phyloP scores from a whole-genome alignment of 2,113 vertebrate genomes.

The Odontophorus gujanensis region DNA sequence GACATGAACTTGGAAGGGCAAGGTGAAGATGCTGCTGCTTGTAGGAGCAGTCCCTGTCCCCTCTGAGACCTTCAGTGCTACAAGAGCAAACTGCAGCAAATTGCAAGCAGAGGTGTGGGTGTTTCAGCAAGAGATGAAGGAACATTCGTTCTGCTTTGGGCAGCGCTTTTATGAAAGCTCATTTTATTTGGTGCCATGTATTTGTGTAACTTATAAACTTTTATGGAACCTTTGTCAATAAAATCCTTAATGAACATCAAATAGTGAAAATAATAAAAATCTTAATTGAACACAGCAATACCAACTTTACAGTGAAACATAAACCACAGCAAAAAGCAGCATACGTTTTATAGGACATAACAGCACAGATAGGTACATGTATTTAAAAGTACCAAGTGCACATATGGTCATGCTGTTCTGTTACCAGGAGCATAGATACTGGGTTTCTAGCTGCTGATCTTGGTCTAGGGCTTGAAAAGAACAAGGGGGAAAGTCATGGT shows the following conservation, averaged over 20 bases:
- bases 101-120: not conserved
- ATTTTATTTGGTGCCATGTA: not conserved
- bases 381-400: not conserved
- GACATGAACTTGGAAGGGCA: not conserved
- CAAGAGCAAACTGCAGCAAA: not conserved
- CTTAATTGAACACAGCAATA: not conserved
- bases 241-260: slow-evolving; percentile 5
- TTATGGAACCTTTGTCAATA: not conserved
- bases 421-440: not conserved
- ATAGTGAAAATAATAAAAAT: slow-evolving; percentile 22
- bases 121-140: not conserved
- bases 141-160: not conserved
- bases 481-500: not conserved
- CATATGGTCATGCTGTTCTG: not conserved
- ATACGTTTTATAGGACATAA: not conserved
- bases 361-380: not conserved
- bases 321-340: not conserved
- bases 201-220: not conserved
- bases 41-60: not conserved
- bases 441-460: not conserved
- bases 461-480: not conserved
- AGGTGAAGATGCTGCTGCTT: not conserved
- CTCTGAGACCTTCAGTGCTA: accelerated
- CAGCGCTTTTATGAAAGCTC: not conserved
- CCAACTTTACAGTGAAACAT: not conserved